Percentiles rank a stretch among this genome's conserved stretches.
phyloP scores from a whole-genome alignment of 2,113 vertebrate species.

The Pygoscelis adeliae region DNA sequence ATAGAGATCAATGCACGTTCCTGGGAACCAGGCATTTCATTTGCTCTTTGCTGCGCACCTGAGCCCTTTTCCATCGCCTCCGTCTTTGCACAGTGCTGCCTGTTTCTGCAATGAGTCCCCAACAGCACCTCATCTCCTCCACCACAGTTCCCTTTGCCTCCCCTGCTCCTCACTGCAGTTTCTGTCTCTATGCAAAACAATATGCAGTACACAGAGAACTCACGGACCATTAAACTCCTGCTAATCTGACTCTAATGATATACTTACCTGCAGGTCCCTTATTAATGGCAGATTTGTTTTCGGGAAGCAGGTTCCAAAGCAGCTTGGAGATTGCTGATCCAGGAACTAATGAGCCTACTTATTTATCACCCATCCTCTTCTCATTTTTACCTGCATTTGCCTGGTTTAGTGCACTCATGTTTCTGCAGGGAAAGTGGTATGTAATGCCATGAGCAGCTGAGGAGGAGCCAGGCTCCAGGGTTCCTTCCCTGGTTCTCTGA shows the following conservation, averaged over 20 bases:
- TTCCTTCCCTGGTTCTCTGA: neutral
- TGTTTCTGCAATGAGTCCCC: neutral
- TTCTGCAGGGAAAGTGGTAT: neutral
- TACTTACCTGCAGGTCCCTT: neutral
- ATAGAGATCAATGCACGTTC: neutral
- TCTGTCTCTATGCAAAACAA: neutral
- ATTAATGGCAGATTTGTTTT: constrained; percentile 6
- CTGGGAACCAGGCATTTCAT: neutral
- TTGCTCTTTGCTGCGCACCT: neutral
- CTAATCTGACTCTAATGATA: neutral
- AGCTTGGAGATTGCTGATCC: neutral
- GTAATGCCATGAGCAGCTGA: neutral
- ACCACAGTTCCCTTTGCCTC: neutral
- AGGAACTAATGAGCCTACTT: neutral
- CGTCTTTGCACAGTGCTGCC: neutral
- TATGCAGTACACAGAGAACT: neutral
- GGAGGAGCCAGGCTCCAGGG: neutral
- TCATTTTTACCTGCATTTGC: neutral
- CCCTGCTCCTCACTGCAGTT: neutral
- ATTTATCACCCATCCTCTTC: neutral
- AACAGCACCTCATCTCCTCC: neutral
- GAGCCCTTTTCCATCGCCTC: neutral
- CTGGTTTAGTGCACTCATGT: neutral
- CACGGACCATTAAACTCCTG: neutral
- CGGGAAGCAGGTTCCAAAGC: neutral